phyloP scores from a whole-genome alignment of 2,888 invertebrate species.

The Mantis religiosa region DNA sequence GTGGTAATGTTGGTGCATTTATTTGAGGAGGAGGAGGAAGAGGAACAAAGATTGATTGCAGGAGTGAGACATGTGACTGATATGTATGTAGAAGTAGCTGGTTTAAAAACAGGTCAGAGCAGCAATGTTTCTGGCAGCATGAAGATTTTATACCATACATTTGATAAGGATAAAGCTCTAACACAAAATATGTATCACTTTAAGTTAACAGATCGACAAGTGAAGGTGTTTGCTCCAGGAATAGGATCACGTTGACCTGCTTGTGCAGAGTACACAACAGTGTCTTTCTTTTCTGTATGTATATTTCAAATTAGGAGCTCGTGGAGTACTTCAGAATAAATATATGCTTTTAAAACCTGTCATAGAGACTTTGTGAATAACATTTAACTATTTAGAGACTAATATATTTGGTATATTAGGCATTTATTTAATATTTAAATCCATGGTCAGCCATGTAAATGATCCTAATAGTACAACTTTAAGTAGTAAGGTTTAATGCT shows the following conservation, averaged over 20 bases:
- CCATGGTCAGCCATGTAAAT: too few relatives aligned
- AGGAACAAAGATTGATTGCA: slow-evolving; percentile 15
- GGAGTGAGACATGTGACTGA: slow-evolving; percentile 60
- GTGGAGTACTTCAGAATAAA: too few relatives aligned
- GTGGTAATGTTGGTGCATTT: slow-evolving; percentile 20
- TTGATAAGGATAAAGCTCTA: background rate
- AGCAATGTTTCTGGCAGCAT: slow-evolving; percentile 68
- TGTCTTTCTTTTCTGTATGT: too few relatives aligned
- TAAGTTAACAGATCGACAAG: slow-evolving; percentile 69
- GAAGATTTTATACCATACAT: slow-evolving; percentile 47
- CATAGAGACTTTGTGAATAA: too few relatives aligned
- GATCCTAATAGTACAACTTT: too few relatives aligned
- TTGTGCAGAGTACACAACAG: too few relatives aligned
- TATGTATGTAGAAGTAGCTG: slow-evolving; percentile 58
- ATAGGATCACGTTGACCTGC: slow-evolving; percentile 35
- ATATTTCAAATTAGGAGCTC: too few relatives aligned
- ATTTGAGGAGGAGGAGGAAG: slow-evolving; percentile 26
- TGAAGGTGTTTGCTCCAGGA: slow-evolving; percentile 70
- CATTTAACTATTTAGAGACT: too few relatives aligned
- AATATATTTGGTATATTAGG: too few relatives aligned
- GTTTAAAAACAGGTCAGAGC: slow-evolving; percentile 68
- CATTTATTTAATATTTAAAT: too few relatives aligned
- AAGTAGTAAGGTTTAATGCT: too few relatives aligned
- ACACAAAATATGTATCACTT: slow-evolving; percentile 51
- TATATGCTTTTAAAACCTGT: too few relatives aligned